Conservation (phyloP, 2,797 vertebrate species). For the Mormyrus hasselquistii region DNA sequence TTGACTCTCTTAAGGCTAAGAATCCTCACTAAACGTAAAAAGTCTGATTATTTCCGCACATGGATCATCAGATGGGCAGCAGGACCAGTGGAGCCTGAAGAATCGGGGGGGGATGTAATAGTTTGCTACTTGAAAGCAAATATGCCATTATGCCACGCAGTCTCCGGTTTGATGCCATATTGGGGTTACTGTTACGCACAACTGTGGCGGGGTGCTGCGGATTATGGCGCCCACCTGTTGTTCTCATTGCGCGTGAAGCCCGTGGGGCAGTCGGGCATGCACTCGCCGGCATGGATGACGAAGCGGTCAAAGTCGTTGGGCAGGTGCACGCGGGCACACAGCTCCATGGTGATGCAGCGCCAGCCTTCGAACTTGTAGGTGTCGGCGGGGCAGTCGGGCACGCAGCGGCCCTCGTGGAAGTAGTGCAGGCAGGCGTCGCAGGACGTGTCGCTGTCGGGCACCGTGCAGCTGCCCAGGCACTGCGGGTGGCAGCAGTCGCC, state of each 20-base stretch:
- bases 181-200: background rate
- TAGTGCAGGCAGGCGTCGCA: constrained; percentile 90
- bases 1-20: background rate
- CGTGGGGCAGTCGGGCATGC: constrained; percentile 84
- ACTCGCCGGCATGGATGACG: constrained; percentile 88
- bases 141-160: background rate
- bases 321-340: constrained; percentile 76
- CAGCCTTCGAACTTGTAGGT: constrained; percentile 95
- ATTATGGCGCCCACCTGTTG: constrained; percentile 64
- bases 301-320: constrained; percentile 67
- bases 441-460: constrained; percentile 71
- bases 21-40: background rate
- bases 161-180: background rate
- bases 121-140: background rate
- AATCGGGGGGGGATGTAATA: background rate
- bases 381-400: constrained; percentile 75
- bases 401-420: constrained; percentile 76
- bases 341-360: constrained; percentile 88
- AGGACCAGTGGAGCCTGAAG: background rate
- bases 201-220: background rate
- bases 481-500: constrained; percentile 88
- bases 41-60: background rate
- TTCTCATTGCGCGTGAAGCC: constrained; percentile 85
- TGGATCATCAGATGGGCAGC: background rate
- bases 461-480: constrained; percentile 85